Evolutionary conservation across 2,888 invertebrate genomes (phyloP), one percentile per base, ranked within the genome.

Genomic region (Gerosis bhagava): DNA sequence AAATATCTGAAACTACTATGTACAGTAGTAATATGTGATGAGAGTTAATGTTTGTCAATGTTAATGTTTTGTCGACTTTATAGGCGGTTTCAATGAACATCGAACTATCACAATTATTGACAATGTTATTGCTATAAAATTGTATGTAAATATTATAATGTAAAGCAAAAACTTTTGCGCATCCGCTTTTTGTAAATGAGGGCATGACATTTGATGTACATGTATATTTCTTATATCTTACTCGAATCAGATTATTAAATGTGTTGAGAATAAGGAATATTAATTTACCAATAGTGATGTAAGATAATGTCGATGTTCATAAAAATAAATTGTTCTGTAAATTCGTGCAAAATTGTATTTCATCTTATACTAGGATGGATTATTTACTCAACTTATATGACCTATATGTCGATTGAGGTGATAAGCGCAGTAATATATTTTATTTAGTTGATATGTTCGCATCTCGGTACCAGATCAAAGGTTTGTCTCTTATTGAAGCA

Each of bases 41-140:
- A 24, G 12, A 26, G 34, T 16, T 17, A 19, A 26, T 26, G 25
- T 32, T 12, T 34, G 32, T 42, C 25, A 19, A 34, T 42, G 25
- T 32, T 25, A 25, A 34, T 34, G 19, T 26, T 34, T 42, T 25
- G 34, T 34, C 42, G 35, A 25, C 35, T 13, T 11, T n/a, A 7
- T 21, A 28, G 21, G 43, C 43, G 43, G 43, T 43, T 43, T 43
- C 43, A 43, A 10, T n/a, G 35, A 43, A 43, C 43, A 43, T 43
- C 43, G 43, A 43, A 43, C 10, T 43, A 35, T 15, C 28, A 11
- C 43, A 21, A 43, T 19, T 21, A 26, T 35, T 28, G 34, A 19
- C 25, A 42, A 21, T n/a, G 42, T 42, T 21, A 17, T 10, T 26
- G 11, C 34, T 22, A 31, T 24, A 34, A 42, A 43, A 39, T 12